Base-by-base conservation (phyloP, 2,797 vertebrate species). In the Furcifer pardalis region DNA sequence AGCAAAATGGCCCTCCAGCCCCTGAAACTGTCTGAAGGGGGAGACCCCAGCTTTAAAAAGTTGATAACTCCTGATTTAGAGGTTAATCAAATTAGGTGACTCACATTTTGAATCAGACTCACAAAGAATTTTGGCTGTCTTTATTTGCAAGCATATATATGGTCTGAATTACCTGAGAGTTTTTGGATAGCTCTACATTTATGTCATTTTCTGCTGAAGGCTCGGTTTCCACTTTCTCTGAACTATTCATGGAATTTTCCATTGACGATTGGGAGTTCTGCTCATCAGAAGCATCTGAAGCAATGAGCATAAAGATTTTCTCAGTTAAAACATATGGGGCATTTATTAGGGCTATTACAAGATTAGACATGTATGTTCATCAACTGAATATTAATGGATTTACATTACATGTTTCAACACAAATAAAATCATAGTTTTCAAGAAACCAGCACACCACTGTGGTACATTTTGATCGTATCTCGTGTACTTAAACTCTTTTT, bases 211-310 rank as follows among this genome's bases (percentile, higher is more conserved):
- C 98, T 79, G 95, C 97, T 82, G 96, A 96, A 74, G 96, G 96
- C 94, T 95, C 96, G 80, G 96, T 93, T 91, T 98, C 98, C 89
- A 95, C 97, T 96, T 98, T 99, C 95, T 97, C 97, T 90, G 97
- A 97, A 95, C 97, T 96, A 91, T 91, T 96, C 91, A 96, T 96
- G 87, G 97, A 97, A 94, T 96, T 97, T 91, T 99, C 98, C 95
- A 95, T 84, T 9, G 97, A 96, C 82, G 97, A 96, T n/a, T 97
- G 95, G 88, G 94, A 96, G 94, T 94, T 97, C 94, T 98, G 98
- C 92, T 96, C 96, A 27, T 96, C 96, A 42, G 96, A 96, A 87
- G 95, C 94, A 88, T 96, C 96, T 97, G 91, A 79, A 91, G 90
- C 7, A 42, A 76, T 71, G 85, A 17, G 7, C 32, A 74, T 42